phyloP scores from a whole-genome alignment of 1,140 invertebrate species.

The Drosophila rhopaloa region DNA sequence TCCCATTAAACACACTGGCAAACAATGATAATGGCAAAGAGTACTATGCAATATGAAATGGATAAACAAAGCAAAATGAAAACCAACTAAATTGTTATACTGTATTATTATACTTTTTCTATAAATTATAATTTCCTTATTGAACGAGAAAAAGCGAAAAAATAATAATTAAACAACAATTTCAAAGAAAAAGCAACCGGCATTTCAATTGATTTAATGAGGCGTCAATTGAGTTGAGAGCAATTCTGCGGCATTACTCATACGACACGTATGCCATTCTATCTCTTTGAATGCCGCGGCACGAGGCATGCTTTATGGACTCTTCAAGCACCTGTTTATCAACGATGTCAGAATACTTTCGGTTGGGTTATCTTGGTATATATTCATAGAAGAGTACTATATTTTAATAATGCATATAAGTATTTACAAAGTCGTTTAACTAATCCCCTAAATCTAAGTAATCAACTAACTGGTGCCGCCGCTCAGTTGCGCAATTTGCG shows the following conservation, averaged over 20 bases:
- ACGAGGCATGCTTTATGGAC: slow-evolving; percentile 19
- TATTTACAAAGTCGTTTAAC: slow-evolving; percentile 48
- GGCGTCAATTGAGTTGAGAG: background rate
- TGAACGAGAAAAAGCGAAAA: slow-evolving; percentile 77
- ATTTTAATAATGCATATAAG: slow-evolving; percentile 47
- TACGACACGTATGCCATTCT: slow-evolving; percentile 20
- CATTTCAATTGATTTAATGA: slow-evolving; percentile 16
- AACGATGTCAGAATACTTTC: background rate
- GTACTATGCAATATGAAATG: slow-evolving; percentile 59
- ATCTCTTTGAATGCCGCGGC: background rate
- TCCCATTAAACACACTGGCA: slow-evolving; percentile 34
- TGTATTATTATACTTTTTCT: slow-evolving; percentile 85
- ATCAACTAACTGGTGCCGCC: slow-evolving; percentile 16
- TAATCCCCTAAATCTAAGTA: slow-evolving; percentile 39
- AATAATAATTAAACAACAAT: slow-evolving; percentile 83
- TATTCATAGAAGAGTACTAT: slow-evolving; percentile 6
- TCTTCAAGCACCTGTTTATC: slow-evolving; percentile 9
- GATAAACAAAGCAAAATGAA: slow-evolving; percentile 47
- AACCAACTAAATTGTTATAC: slow-evolving; percentile 84
- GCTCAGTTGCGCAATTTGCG: slow-evolving; percentile 40
- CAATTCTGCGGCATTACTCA: slow-evolving; percentile 29
- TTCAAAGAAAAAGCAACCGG: slow-evolving; percentile 52
- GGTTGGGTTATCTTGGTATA: slow-evolving; percentile 25
- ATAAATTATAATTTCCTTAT: slow-evolving; percentile 84
- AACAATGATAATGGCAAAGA: slow-evolving; percentile 52